phyloP scores from a whole-genome alignment of 2,797 vertebrate genomes.

The Emys orbicularis region DNA sequence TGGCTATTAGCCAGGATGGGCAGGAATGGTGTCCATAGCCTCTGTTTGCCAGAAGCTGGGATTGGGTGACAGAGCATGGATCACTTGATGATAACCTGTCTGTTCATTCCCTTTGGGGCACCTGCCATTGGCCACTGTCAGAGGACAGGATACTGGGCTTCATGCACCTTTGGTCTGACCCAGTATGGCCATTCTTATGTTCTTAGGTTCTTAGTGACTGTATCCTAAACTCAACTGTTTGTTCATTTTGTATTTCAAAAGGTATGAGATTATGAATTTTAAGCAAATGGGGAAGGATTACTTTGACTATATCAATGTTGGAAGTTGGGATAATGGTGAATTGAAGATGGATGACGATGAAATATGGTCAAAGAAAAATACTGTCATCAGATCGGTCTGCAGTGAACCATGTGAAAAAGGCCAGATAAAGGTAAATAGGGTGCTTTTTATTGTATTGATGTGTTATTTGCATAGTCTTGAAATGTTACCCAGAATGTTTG shows the following conservation, averaged over 20 bases:
- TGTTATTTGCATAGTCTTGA: neutral
- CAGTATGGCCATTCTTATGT: no score
- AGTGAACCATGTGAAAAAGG: slow-evolving; percentile 97
- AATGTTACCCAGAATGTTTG: neutral
- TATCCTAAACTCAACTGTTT: slow-evolving; percentile 17
- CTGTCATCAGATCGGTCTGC: slow-evolving; percentile 95
- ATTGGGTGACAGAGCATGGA: no score
- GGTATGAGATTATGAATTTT: slow-evolving; percentile 99
- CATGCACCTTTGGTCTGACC: no score
- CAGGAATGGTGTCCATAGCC: no score
- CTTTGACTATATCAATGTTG: slow-evolving; percentile 96
- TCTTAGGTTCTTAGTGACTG: accelerated
- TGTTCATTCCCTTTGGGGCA: no score
- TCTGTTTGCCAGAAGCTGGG: no score
- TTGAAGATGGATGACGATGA: slow-evolving; percentile 96
- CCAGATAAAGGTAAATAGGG: slow-evolving; percentile 92
- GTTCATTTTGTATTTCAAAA: slow-evolving; percentile 75
- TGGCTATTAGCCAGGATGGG: no score
- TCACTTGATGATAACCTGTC: no score
- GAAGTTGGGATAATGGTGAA: slow-evolving; percentile 97
- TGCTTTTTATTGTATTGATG: neutral
- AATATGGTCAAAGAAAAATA: slow-evolving; percentile 93
- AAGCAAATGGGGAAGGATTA: slow-evolving; percentile 99
- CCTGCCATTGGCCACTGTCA: no score
- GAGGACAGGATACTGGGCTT: no score